phyloP scores from a whole-genome alignment of 2,113 vertebrate genomes.

The Rhea pennata region DNA sequence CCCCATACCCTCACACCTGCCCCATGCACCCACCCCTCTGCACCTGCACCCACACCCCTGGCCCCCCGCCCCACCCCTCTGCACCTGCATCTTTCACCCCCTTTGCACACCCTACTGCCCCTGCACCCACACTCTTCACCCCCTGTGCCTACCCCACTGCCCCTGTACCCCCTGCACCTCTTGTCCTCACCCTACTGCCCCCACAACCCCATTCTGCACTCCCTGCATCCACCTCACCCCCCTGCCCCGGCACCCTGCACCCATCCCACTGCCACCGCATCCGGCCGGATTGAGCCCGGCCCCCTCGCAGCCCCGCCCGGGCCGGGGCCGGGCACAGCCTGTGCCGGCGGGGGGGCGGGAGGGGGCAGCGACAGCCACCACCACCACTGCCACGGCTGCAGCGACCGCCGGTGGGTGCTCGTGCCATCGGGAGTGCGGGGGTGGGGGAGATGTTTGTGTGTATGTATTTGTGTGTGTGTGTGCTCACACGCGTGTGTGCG shows the following conservation, averaged over 20 bases:
- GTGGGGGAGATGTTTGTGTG: too few species aligned
- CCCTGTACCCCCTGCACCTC: not conserved
- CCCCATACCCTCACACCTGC: too few species aligned
- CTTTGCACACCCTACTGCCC: too few species aligned
- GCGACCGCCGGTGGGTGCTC: not conserved
- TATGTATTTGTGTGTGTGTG: fast-evolving
- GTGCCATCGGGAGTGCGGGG: not conserved
- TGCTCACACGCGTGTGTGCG: fast-evolving
- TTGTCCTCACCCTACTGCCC: too few species aligned
- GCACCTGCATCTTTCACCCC: too few species aligned
- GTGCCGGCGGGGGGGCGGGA: too few species aligned
- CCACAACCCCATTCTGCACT: too few species aligned
- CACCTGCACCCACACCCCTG: too few species aligned
- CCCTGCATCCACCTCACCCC: not conserved
- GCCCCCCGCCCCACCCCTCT: too few species aligned
- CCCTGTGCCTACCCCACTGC: not conserved
- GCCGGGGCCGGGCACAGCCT: not conserved
- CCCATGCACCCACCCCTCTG: too few species aligned
- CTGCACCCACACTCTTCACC: too few species aligned
- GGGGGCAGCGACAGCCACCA: not conserved
- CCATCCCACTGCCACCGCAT: not conserved
- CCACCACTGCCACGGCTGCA: not conserved
- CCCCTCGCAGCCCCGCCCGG: not conserved
- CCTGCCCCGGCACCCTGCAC: not conserved
- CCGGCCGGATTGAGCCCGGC: too few species aligned